Conservation (phyloP, 2,888 invertebrate genomes). For the Parelbella ahira region DNA sequence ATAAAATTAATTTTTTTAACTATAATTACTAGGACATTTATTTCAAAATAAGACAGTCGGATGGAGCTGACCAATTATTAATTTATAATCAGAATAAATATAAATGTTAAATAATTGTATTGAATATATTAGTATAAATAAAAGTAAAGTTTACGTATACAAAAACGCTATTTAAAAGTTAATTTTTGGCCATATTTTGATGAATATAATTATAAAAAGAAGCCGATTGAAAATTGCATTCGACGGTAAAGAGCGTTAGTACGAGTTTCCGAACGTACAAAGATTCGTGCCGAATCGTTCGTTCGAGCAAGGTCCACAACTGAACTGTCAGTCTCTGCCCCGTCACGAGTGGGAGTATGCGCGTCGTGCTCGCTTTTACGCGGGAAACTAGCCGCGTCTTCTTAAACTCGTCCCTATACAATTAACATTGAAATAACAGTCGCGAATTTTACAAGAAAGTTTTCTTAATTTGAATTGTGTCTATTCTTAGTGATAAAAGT, state of each 20-base stretch:
- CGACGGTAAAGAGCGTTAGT: neutral
- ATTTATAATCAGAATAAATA: too few relatives aligned
- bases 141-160: too few relatives aligned
- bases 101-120: too few relatives aligned
- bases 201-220: conserved; percentile 1
- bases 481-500: conserved; percentile 4
- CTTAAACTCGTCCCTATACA: neutral
- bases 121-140: too few relatives aligned
- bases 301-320: conserved; percentile 2
- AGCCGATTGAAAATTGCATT: conserved; percentile 6
- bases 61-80: too few relatives aligned
- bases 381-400: conserved; percentile 46
- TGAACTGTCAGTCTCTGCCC: conserved; percentile 42
- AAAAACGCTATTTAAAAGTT: too few relatives aligned
- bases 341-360: conserved; percentile 42
- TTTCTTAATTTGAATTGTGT: conserved; percentile 5
- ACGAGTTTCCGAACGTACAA: too few relatives aligned
- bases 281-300: conserved; percentile 3
- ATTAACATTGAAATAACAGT: conserved; percentile 10
- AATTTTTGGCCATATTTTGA: conserved; percentile 9
- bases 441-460: neutral
- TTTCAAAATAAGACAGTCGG: too few relatives aligned
- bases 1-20: too few relatives aligned
- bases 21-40: too few relatives aligned
- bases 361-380: conserved; percentile 44